A percentile compares a stretch with the other conserved stretches of the same genome.
phyloP scores from a whole-genome alignment of 2,797 vertebrate genomes.

The Chelmon rostratus region DNA sequence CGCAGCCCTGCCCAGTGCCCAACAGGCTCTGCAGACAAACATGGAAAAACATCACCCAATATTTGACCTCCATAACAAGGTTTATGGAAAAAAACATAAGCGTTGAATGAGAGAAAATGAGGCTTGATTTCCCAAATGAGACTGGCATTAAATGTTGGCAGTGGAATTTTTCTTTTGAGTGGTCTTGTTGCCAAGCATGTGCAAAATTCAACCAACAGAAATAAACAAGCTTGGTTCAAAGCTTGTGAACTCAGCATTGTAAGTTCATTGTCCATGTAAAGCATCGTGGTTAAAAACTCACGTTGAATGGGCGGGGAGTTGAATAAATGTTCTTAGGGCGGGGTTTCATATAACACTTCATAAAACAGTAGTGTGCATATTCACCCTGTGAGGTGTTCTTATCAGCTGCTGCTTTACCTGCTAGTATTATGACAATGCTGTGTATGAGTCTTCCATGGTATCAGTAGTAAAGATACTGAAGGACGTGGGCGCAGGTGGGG shows the following conservation, averaged over 20 bases:
- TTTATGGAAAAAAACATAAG: slow-evolving; percentile 50
- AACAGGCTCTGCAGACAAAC: slow-evolving; percentile 59
- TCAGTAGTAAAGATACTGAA: not conserved
- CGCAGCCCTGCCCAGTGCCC: slow-evolving; percentile 49
- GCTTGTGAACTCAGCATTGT: slow-evolving; percentile 9
- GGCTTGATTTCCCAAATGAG: slow-evolving; percentile 54
- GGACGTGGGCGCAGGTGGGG: slow-evolving; percentile 6
- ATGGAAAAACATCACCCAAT: slow-evolving; percentile 72
- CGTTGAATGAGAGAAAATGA: slow-evolving; percentile 40
- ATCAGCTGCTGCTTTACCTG: slow-evolving; percentile 2
- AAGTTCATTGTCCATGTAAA: slow-evolving; percentile 32
- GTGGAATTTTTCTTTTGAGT: slow-evolving; percentile 1
- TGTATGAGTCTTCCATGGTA: not conserved
- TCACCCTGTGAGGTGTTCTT: not conserved
- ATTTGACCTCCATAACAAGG: slow-evolving; percentile 59
- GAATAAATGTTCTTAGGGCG: not conserved
- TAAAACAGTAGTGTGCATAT: not conserved
- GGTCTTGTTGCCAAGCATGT: slow-evolving; percentile 44
- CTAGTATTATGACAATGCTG: not conserved
- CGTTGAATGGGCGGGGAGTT: not conserved
- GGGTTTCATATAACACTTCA: not conserved
- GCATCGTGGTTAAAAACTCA: not conserved
- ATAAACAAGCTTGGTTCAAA: not conserved
- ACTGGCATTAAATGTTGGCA: slow-evolving; percentile 36
- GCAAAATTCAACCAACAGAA: slow-evolving; percentile 15